Conservation (phyloP, 2,113 vertebrate species). For the Opisthocomus hoazin region DNA sequence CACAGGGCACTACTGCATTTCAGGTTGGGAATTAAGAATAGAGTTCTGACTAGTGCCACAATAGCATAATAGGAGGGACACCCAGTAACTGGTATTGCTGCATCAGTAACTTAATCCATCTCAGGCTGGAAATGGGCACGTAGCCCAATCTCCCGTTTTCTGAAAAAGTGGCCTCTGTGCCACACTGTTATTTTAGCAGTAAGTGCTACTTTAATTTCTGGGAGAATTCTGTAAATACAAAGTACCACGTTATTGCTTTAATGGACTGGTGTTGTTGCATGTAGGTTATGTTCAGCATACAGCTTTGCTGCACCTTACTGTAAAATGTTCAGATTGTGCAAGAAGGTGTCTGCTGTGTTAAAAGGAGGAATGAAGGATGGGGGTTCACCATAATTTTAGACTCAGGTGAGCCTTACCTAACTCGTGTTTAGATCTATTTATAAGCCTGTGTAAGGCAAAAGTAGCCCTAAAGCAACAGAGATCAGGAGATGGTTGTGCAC, state of each 20-base stretch:
- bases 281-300: not conserved
- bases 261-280: not conserved
- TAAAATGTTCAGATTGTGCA: not conserved
- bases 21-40: not conserved
- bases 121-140: not conserved
- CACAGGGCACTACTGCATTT: not conserved
- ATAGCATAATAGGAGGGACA: not conserved
- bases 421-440: not conserved
- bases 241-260: not conserved
- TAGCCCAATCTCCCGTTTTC: not conserved
- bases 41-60: not conserved
- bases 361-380: not conserved
- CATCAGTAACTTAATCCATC: not conserved
- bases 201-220: not conserved
- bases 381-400: not conserved
- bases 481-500: not conserved
- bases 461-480: not conserved
- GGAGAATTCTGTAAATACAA: not conserved
- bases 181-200: not conserved
- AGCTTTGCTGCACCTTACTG: not conserved
- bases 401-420: not conserved
- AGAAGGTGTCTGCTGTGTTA: not conserved
- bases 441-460: not conserved
- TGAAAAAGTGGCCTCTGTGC: not conserved
- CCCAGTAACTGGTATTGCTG: not conserved